phyloP scores from a whole-genome alignment of 2,113 vertebrate species.

The Tetraodon nigroviridis region DNA sequence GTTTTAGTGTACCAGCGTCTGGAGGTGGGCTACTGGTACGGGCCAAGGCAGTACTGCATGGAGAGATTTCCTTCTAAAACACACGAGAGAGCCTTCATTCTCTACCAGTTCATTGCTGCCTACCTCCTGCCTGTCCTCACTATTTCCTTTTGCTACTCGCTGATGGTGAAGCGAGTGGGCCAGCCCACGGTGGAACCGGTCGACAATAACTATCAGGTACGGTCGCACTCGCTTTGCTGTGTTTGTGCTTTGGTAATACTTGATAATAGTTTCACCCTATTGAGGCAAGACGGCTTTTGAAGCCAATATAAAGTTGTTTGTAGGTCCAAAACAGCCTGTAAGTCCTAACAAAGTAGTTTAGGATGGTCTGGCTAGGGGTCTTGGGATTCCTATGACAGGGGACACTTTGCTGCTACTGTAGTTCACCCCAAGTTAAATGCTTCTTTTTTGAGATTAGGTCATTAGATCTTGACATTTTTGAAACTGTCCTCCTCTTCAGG shows the following conservation, averaged over 20 bases:
- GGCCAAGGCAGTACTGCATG: conserved; percentile 76
- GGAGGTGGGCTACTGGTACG: conserved; percentile 81
- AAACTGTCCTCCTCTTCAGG: conserved; percentile 53
- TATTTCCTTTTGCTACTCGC: conserved; percentile 78
- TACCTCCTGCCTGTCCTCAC: conserved; percentile 78
- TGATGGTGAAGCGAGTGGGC: conserved; percentile 80
- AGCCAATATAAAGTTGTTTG: too few species aligned
- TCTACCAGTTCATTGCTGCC: conserved; percentile 81
- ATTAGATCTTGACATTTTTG: not conserved
- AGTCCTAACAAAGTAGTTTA: not conserved
- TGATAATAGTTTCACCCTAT: not conserved
- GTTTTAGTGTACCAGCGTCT: conserved; percentile 79
- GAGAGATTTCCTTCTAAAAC: conserved; percentile 79
- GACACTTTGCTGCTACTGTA: too few species aligned
- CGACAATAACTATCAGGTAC: conserved; percentile 81
- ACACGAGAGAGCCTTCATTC: conserved; percentile 76
- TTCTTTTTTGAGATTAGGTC: not conserved
- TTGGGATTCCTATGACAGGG: too few species aligned
- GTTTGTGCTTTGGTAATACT: not conserved
- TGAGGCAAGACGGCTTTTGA: too few species aligned
- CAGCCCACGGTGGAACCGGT: conserved; percentile 77
- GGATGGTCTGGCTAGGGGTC: too few species aligned
- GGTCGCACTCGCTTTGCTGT: not conserved
- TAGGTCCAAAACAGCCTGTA: not conserved
- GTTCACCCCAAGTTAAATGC: not conserved